Base-by-base conservation (phyloP, 2,797 vertebrate genomes). In the Fistularia tabacaria region DNA sequence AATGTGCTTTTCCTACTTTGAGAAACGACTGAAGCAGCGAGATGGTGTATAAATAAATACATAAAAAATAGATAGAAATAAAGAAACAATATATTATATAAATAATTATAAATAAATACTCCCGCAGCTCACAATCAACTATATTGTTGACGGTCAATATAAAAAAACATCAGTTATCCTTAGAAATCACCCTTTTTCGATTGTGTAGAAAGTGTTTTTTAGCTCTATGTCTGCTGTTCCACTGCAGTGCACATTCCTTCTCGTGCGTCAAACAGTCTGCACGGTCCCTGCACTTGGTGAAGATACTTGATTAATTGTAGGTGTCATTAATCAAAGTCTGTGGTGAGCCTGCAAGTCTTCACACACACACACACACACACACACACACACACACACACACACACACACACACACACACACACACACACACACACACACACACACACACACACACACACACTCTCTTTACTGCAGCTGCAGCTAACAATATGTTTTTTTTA, bases 301-400 rank as follows among this genome's bases (percentile, higher is more conserved):
- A 78, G 81, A 88, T 59, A 77, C 73, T 76, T 85, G 77, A 85
- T 84, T 86, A 85, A 88, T 85, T 78, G 76, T 71, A 54, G 66
- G 78, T 75, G 75, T 79, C 84, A 79, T 89, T 85, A 84, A 84
- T 89, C 85, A 85, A 79, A 76, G 81, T 76, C 75, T 49, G 39
- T 68, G 75, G 81, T 86, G 80, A 82, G 78, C 79, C 83, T 76
- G 85, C 78, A 82, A 66, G 62, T 76, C 74, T 74, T 56, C 77
- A 79, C 80, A 75, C 77, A 54, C 57, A 77, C 80, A 72, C 78
- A 64, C 75, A 78, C 61, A 60, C 60, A 48, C 57, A 39, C 62
- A 49, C 41, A 66, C 12, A 9, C 46, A 58, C 48, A 10, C 65
- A 49, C 43, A 40, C 56, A 47, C 45, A 38, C 46, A 39, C 44